phyloP scores from a whole-genome alignment of 2,113 vertebrate species.

The Rhabdornis inornatus region DNA sequence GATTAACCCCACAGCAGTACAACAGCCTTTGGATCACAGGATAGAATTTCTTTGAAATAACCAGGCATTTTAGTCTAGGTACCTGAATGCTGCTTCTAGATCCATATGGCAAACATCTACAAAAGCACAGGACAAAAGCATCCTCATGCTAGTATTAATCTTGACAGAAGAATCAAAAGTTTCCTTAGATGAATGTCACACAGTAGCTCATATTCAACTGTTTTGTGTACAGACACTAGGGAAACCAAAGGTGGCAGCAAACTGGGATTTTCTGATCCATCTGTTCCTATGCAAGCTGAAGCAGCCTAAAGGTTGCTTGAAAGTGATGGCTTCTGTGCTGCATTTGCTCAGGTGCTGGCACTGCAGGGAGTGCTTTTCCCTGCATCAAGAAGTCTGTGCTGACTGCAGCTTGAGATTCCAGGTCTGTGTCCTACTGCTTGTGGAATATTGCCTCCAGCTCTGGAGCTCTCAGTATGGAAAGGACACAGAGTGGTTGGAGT shows the following conservation, averaged over 20 bases:
- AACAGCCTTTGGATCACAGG: background rate
- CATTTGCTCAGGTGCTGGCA: background rate
- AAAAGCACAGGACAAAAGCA: background rate
- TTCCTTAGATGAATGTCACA: background rate
- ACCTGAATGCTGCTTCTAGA: background rate
- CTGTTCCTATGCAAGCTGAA: background rate
- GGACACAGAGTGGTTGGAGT: background rate
- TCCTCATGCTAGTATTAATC: background rate
- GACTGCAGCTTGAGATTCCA: background rate
- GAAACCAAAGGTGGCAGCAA: background rate
- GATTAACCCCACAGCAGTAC: background rate
- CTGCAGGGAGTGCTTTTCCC: background rate
- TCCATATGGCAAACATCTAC: background rate
- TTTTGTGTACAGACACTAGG: background rate
- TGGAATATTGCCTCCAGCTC: background rate
- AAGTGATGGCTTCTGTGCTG: background rate
- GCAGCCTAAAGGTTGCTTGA: background rate
- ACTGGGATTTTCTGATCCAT: rapidly evolving
- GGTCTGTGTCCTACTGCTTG: background rate
- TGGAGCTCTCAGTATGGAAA: background rate
- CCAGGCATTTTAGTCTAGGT: background rate
- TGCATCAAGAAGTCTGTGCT: background rate
- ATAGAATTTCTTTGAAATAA: background rate
- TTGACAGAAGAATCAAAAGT: background rate
- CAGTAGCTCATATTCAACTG: background rate